phyloP scores from a whole-genome alignment of 2,888 invertebrate genomes.

The Shargacucullia verbasci region DNA sequence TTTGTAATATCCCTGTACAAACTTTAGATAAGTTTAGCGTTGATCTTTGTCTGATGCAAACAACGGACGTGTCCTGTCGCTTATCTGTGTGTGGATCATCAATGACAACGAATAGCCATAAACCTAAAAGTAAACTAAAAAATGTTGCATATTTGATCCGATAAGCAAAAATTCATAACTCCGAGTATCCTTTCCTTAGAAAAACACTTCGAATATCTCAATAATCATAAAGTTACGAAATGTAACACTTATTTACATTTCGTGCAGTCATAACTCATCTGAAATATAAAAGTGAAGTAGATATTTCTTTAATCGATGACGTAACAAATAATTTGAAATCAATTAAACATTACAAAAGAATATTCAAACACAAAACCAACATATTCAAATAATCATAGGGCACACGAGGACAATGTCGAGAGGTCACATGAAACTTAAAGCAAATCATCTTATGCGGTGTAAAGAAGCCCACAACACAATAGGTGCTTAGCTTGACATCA shows the following conservation, averaged over 20 bases:
- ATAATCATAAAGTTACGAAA: slow-evolving; percentile 29
- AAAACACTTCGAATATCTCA: slow-evolving; percentile 41
- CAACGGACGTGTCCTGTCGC: slow-evolving; percentile 82
- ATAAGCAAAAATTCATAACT: slow-evolving; percentile 50
- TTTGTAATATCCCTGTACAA: slow-evolving; percentile 83
- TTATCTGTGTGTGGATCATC: slow-evolving; percentile 78
- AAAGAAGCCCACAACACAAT: slow-evolving; percentile 74
- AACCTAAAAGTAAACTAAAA: slow-evolving; percentile 52
- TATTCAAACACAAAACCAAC: slow-evolving; percentile 26
- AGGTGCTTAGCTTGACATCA: slow-evolving; percentile 77
- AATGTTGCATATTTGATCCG: slow-evolving; percentile 58
- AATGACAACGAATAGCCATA: slow-evolving; percentile 64
- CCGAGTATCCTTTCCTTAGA: slow-evolving; percentile 43
- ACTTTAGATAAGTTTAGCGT: slow-evolving; percentile 84
- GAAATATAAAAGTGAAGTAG: background rate
- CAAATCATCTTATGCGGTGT: slow-evolving; percentile 67
- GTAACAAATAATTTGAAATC: slow-evolving; percentile 10
- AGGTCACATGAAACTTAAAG: slow-evolving; percentile 48
- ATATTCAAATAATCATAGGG: slow-evolving; percentile 45
- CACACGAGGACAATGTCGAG: slow-evolving; percentile 29
- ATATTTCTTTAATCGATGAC: slow-evolving; percentile 1
- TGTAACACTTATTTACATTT: slow-evolving; percentile 22
- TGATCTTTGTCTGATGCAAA: slow-evolving; percentile 86
- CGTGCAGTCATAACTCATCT: background rate
- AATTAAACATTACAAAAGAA: slow-evolving; percentile 32